Evolutionary conservation across 2,797 vertebrate genomes (phyloP).

Genomic region (Pseudochirops cupreus): DNA sequence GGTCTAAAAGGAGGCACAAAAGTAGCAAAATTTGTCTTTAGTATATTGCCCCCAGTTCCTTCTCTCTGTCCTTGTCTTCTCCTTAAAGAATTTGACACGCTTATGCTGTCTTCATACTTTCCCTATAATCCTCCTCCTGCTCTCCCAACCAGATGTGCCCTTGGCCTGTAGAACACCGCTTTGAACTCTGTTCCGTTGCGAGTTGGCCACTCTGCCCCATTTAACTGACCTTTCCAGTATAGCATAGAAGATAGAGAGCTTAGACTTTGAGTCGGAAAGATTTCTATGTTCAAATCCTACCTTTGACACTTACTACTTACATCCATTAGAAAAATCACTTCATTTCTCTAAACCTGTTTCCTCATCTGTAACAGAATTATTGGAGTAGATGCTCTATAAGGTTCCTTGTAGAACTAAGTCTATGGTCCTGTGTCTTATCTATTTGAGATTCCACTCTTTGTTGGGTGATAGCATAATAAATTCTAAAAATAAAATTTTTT

Average conservation of each 20-base stretch:
- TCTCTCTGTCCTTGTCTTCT: neutral
- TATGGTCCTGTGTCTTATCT: neutral
- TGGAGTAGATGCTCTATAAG: neutral
- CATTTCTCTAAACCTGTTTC: neutral
- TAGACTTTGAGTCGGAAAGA: neutral
- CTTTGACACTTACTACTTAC: neutral
- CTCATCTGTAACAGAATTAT: neutral
- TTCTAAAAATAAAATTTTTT: neutral
- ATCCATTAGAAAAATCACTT: neutral
- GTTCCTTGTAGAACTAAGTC: neutral
- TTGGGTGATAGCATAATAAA: neutral
- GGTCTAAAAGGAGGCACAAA: neutral
- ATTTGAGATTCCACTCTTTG: neutral
- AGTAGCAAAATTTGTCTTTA: neutral
- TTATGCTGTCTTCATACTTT: neutral
- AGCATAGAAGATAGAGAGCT: neutral
- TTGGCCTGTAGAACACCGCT: neutral
- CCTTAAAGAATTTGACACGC: neutral
- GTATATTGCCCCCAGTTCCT: neutral
- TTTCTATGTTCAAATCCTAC: neutral
- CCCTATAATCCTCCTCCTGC: neutral
- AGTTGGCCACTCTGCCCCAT: neutral
- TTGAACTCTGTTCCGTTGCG: neutral
- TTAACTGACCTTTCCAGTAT: neutral
- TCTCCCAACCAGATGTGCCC: neutral